A percentile compares a stretch with the other conserved stretches of the same genome.
phyloP scores from a whole-genome alignment of 2,113 vertebrate species.

The Willisornis vidua region DNA sequence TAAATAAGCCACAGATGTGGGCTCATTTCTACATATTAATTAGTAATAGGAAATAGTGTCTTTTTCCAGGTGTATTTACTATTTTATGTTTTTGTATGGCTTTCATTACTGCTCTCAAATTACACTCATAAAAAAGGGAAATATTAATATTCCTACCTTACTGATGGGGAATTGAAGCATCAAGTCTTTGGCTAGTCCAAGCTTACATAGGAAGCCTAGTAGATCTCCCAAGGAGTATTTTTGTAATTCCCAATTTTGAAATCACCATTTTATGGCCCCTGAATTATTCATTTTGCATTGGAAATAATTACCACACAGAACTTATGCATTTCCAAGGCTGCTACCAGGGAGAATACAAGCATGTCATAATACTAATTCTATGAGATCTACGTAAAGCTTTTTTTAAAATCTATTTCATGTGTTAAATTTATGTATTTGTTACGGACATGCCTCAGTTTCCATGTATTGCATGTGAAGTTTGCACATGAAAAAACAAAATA shows the following conservation, averaged over 20 bases:
- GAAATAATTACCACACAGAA: not conserved
- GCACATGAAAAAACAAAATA: not conserved
- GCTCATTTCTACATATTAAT: not conserved
- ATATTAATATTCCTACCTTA: not conserved
- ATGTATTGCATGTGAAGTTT: not conserved
- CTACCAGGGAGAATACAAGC: not conserved
- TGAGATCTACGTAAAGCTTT: not conserved
- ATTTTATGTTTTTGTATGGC: not conserved
- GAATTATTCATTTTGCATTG: conserved; percentile 9
- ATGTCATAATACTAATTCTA: not conserved
- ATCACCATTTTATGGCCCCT: not conserved
- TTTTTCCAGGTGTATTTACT: not conserved
- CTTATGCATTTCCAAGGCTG: not conserved
- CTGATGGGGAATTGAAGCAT: not conserved
- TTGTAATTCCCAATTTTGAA: not conserved
- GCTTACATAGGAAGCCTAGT: not conserved
- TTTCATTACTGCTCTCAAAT: not conserved
- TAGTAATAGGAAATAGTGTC: not conserved
- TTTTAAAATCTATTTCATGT: not conserved
- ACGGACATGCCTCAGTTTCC: not conserved
- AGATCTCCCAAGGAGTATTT: not conserved
- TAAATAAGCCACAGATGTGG: not conserved
- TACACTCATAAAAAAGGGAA: not conserved
- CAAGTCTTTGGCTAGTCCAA: not conserved
- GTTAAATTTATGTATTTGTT: not conserved